Conservation (phyloP, 2,888 invertebrate genomes). For the Eupelmus urozonus region DNA sequence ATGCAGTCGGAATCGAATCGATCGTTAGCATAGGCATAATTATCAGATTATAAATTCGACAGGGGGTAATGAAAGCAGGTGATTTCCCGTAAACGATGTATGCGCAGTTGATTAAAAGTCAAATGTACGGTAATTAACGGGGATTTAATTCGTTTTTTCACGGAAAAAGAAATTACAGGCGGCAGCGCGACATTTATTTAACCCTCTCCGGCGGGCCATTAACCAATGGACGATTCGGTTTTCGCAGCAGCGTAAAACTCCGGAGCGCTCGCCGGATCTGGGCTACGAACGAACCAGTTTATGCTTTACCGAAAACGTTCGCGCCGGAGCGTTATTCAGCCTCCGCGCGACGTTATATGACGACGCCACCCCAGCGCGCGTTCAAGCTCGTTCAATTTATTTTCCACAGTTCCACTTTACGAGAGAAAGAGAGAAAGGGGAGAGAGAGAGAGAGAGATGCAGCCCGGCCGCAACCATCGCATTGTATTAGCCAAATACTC, state of each 20-base stretch:
- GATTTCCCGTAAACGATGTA: no score
- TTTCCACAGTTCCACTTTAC: conserved; percentile 60
- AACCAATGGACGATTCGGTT: not conserved
- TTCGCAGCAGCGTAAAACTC: not conserved
- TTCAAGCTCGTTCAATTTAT: conserved; percentile 61
- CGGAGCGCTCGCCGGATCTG: not conserved
- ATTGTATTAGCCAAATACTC: conserved; percentile 64
- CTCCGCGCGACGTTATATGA: not conserved
- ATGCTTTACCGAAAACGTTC: not conserved
- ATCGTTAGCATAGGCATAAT: no score
- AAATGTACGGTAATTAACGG: not conserved
- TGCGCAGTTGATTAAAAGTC: no score
- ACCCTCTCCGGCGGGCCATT: not conserved
- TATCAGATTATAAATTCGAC: no score
- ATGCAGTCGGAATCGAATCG: no score
- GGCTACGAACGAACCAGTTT: conserved; percentile 10
- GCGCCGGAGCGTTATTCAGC: not conserved
- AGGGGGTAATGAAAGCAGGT: no score
- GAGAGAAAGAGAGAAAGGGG: not conserved
- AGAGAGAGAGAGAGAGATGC: not conserved
- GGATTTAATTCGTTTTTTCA: conserved; percentile 7
- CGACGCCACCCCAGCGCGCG: not conserved
- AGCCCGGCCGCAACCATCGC: conserved; percentile 8
- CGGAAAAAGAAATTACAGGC: conserved; percentile 1
- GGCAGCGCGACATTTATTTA: not conserved